These are phyloP conservation scores for Centropus bengalensis DNA, from an alignment of 2,113 vertebrate genomes.

Conservation along the genomic window DNA sequence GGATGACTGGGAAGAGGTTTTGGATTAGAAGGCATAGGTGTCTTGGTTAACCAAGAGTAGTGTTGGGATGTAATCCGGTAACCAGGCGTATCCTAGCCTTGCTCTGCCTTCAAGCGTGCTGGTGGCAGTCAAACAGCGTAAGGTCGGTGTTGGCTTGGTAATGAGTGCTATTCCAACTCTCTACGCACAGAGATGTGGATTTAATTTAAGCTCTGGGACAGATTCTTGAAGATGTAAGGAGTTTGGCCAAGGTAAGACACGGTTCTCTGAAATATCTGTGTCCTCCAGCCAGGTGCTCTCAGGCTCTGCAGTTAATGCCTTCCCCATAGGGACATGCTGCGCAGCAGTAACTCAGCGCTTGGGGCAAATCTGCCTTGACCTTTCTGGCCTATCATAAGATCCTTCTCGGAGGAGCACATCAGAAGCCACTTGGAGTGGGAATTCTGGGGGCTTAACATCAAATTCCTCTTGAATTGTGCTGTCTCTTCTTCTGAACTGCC, in stretches of 20 bases:
- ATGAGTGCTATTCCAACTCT: neutral
- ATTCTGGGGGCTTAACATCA: neutral
- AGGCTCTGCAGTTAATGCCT: neutral
- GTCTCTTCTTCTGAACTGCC: neutral
- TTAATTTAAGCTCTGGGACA: neutral
- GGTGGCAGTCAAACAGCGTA: neutral
- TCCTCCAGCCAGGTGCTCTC: neutral
- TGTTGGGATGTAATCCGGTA: neutral
- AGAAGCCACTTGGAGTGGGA: neutral
- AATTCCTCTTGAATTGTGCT: neutral
- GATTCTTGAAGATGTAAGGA: neutral
- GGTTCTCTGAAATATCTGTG: neutral
- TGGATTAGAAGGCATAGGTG: neutral
- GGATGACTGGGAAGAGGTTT: neutral
- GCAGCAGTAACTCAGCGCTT: neutral
- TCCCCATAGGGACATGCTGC: neutral
- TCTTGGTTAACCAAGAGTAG: neutral
- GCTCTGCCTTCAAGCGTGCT: neutral
- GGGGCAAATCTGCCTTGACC: neutral
- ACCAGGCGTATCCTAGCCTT: neutral
- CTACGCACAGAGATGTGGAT: neutral
- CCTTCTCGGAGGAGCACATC: neutral
- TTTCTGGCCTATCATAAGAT: neutral
- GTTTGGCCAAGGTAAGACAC: neutral
- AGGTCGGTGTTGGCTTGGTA: neutral